Evolutionary conservation across 2,797 vertebrate species (phyloP), one percentile per base, ranked within the genome.

Genomic region (Pipistrellus pygmaeus): DNA sequence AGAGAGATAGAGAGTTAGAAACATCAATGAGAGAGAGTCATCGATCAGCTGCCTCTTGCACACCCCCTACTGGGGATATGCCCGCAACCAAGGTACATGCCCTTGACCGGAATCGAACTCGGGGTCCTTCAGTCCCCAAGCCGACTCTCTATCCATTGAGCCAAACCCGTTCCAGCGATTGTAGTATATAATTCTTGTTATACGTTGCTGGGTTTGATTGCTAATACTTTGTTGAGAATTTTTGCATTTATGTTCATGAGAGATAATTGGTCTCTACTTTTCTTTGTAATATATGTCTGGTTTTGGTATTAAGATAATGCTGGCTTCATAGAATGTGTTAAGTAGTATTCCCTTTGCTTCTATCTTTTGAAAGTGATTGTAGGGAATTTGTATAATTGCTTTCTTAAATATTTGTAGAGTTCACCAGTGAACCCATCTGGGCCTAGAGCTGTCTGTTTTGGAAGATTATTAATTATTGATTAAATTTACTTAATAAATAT

Each of bases 151-250:
- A 35, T 35, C 35, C 35, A 35, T 35, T 35, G 35, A 35, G 35
- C 35, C 35, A 35, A 35, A 35, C 35, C 4, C 3, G 35, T 35
- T 4, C 35, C 35, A 4, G 35, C 35, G 35, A 6, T 77, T 57
- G 27, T 32, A 30, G 25, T 72, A 2, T 84, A 13, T 64, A 72
- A 77, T 60, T 92, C 23, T 69, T 73, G 68, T 21, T 30, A 73
- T 51, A 32, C 17, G 78, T 72, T 84, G 15, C 66, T 88, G 18
- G 41, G 84, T 80, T 88, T 71, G 27, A 60, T 32, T 82, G 44
- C 44, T 57, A 62, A 64, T 83, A 90, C 71, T 83, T 93, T 62
- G 66, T 84, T 85, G 68, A 85, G 38, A 25, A 68, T 23, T 69
- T 84, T 76, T 87, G 20, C 35, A 25, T 64, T 35, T 53, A 5